These are phyloP conservation scores for Alentia gelatinosa DNA, from an alignment of 2,888 invertebrate species.

Conservation along the genomic window DNA sequence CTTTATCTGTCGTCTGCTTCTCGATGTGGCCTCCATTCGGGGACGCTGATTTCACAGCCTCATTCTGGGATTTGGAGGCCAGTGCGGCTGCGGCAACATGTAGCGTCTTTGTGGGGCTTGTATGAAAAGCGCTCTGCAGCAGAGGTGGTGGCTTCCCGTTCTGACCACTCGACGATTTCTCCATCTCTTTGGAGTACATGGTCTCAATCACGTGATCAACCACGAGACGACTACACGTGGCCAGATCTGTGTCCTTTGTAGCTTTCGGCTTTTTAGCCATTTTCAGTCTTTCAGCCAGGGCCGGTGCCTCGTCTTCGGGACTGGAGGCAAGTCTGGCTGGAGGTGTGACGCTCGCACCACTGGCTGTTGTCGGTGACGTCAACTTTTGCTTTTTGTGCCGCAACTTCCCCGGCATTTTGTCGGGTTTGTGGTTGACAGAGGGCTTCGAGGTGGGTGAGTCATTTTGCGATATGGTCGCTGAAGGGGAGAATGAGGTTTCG, in stretches of 20 bases:
- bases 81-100: not conserved
- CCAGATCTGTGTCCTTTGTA: conserved; percentile 11
- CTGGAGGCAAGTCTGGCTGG: not conserved
- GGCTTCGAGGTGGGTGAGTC: not conserved
- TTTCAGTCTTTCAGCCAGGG: not conserved
- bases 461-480: not conserved
- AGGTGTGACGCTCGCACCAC: not conserved
- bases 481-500: not conserved
- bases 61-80: conserved; percentile 18
- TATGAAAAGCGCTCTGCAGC: not conserved
- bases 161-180: not conserved
- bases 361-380: not conserved
- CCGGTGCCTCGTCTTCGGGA: not conserved
- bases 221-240: conserved; percentile 54
- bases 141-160: not conserved
- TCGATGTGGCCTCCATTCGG: too few relatives aligned
- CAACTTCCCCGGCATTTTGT: conserved; percentile 17
- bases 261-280: not conserved
- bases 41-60: not conserved
- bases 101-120: not conserved
- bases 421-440: not conserved
- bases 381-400: not conserved
- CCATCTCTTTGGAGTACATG: conserved; percentile 50
- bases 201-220: conserved; percentile 59
- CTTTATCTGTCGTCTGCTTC: conserved; percentile 13